These are phyloP conservation scores for Anhinga rufa DNA, from an alignment of 2,113 vertebrate genomes.

Conservation along the genomic window DNA sequence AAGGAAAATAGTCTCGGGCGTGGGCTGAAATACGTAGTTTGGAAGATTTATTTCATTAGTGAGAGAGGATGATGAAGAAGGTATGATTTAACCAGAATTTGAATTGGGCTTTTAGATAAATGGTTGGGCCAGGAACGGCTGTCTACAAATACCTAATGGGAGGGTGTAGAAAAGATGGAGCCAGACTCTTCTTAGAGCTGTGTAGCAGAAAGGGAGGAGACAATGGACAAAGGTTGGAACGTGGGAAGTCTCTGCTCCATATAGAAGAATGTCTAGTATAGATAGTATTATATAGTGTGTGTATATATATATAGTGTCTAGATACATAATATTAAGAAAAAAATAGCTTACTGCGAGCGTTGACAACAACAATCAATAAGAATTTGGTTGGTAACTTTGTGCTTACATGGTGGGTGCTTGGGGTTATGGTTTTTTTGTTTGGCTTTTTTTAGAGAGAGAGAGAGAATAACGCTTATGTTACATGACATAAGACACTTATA, in stretches of 20 bases:
- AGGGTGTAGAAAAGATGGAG: not conserved
- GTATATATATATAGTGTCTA: too few species aligned
- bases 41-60: not conserved
- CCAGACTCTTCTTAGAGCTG: not conserved
- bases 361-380: not conserved
- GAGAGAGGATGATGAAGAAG: not conserved
- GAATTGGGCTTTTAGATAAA: not conserved
- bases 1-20: not conserved
- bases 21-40: not conserved
- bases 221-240: not conserved
- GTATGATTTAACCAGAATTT: not conserved
- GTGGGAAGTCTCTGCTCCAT: not conserved
- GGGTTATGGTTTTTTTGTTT: not conserved
- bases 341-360: not conserved
- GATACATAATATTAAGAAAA: not conserved
- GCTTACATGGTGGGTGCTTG: not conserved
- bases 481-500: not conserved
- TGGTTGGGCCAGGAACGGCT: not conserved
- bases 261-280: too few species aligned
- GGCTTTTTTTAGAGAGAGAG: not conserved
- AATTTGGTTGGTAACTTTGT: not conserved
- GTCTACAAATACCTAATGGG: not conserved
- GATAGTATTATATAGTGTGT: too few species aligned
- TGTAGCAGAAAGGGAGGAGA: not conserved
- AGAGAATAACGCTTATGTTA: not conserved